These are phyloP conservation scores for Drepana falcataria DNA, from an alignment of 2,888 invertebrate species.

Conservation along the genomic window DNA sequence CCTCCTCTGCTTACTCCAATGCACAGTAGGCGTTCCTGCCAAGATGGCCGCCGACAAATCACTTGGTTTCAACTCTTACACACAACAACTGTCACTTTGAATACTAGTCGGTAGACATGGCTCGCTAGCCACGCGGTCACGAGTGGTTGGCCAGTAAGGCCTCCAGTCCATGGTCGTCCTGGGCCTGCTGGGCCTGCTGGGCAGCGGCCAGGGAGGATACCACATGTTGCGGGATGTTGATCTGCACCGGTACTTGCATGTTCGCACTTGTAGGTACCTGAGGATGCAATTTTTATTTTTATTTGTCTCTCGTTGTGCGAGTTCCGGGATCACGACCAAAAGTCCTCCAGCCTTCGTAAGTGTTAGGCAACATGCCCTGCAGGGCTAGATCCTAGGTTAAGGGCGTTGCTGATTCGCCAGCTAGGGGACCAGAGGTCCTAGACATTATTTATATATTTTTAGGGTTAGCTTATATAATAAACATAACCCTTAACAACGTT, in stretches of 20 bases:
- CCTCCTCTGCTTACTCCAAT: no score
- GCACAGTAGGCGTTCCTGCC: no score
- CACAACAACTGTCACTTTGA: neutral
- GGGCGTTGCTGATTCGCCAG: no score
- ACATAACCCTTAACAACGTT: no score
- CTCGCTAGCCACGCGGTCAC: conserved; percentile 34
- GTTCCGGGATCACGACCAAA: no score
- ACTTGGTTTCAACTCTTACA: neutral
- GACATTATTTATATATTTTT: no score
- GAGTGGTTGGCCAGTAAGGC: conserved; percentile 56
- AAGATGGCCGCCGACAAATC: neutral
- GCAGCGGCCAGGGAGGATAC: conserved; percentile 53
- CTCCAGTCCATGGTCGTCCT: conserved; percentile 55
- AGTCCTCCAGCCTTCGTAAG: no score
- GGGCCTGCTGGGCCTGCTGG: conserved; percentile 25
- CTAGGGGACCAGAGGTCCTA: no score
- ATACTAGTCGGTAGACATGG: neutral
- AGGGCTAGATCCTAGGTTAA: no score
- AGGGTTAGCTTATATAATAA: no score
- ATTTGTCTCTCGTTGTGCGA: no score
- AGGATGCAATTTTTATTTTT: neutral
- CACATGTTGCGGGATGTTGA: conserved; percentile 81
- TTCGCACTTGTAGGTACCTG: conserved; percentile 80
- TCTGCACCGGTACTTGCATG: conserved; percentile 81
- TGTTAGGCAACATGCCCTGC: no score